Percentiles rank a stretch among this genome's conserved stretches.
Conservation (phyloP, 1,140 invertebrate genomes). For the Drosophila busckii region DNA sequence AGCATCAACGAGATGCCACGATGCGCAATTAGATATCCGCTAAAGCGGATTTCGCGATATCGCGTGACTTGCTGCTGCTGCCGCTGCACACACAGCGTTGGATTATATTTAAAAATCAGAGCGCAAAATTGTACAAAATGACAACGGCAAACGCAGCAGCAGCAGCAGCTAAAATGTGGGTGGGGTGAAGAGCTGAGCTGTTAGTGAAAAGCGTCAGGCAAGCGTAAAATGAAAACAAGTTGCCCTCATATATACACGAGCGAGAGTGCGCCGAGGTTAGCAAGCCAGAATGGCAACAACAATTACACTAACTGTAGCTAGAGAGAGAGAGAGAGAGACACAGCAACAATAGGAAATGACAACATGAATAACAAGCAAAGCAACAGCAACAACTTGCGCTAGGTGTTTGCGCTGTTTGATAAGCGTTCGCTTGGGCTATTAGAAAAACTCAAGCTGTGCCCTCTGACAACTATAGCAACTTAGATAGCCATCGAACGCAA, state of each 20-base stretch:
- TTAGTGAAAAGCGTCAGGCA: constrained; percentile 64
- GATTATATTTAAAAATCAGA: constrained; percentile 78
- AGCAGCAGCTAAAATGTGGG: neutral
- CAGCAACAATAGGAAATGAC: constrained; percentile 71
- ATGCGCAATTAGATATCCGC: constrained; percentile 77
- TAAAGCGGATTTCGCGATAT: constrained; percentile 76
- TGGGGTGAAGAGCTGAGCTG: neutral
- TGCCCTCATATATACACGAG: constrained; percentile 67
- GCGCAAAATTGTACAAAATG: constrained; percentile 76
- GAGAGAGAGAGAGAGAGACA: no score
- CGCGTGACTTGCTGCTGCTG: constrained; percentile 57
- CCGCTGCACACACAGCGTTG: constrained; percentile 35
- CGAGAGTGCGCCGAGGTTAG: constrained; percentile 41
- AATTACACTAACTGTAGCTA: constrained; percentile 61
- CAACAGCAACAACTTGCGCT: constrained; percentile 6
- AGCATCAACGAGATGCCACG: constrained; percentile 46
- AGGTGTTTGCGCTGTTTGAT: no score
- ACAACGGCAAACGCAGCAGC: constrained; percentile 40
- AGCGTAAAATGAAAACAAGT: constrained; percentile 76
- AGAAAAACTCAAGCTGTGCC: no score
- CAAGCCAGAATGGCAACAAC: constrained; percentile 75
- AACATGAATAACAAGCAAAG: constrained; percentile 71
- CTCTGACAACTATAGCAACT: no score
- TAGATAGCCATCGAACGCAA: no score
- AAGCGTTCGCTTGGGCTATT: no score